Percentiles rank a stretch among this genome's conserved stretches.
phyloP scores from a whole-genome alignment of 2,113 vertebrate species.

The Daubentonia madagascariensis region DNA sequence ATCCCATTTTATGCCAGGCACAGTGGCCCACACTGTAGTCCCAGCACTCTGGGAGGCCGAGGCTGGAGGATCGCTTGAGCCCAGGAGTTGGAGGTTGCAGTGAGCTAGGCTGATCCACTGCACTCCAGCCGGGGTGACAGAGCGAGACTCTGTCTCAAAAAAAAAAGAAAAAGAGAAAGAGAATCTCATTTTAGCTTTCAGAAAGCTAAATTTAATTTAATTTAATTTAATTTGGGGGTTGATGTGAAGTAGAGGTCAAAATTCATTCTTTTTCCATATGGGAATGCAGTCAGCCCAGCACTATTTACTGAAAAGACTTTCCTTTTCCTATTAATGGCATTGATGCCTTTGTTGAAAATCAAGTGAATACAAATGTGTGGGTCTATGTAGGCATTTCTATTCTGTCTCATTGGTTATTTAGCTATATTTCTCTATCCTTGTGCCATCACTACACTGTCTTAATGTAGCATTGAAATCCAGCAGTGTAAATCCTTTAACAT shows the following conservation, averaged over 20 bases:
- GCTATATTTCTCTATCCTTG: not conserved
- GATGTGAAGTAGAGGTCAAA: not conserved
- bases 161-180: no score
- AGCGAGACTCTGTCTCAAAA: no score
- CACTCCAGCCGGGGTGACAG: no score
- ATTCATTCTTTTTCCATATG: not conserved
- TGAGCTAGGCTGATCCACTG: no score
- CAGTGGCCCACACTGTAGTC: no score
- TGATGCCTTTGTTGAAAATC: not conserved
- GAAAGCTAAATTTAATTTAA: not conserved
- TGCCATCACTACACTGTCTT: not conserved
- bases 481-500: not conserved
- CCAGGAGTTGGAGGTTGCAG: no score
- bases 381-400: not conserved
- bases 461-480: not conserved
- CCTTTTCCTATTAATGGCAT: no score
- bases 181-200: not conserved
- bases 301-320: not conserved
- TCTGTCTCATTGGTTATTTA: not conserved
- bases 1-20: no score
- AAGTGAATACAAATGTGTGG: not conserved
- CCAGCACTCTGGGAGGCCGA: no score
- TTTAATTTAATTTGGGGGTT: not conserved
- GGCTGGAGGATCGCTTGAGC: no score
- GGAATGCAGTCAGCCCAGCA: not conserved